phyloP scores from a whole-genome alignment of 2,113 vertebrate species.

The Hyla sarda region DNA sequence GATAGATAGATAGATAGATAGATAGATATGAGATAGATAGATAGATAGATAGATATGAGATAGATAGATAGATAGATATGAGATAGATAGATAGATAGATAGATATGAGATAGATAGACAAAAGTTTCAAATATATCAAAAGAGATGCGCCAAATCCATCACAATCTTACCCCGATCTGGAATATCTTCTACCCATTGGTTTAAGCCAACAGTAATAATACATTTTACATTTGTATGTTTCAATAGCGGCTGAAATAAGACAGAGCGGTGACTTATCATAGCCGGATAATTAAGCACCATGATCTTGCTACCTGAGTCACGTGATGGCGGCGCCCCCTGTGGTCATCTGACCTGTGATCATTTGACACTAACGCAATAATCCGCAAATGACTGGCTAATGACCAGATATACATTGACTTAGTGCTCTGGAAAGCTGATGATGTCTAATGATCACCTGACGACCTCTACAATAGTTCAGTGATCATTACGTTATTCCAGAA shows the following conservation, averaged over 20 bases:
- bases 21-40: no score
- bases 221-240: not conserved
- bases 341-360: not conserved
- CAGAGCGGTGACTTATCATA: not conserved
- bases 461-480: conserved; percentile 26
- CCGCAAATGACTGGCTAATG: conserved; percentile 37
- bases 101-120: no score
- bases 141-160: no score
- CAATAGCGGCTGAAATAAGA: no score
- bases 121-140: no score
- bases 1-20: no score
- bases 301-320: not conserved
- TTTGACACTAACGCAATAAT: conserved; percentile 11
- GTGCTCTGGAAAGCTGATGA: conserved; percentile 5
- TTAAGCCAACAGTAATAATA: no score
- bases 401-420: conserved; percentile 14
- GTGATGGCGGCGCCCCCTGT: not conserved
- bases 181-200: no score
- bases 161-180: no score
- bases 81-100: no score
- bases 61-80: no score
- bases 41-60: no score
- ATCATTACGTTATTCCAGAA: conserved; percentile 31
- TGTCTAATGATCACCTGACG: conserved; percentile 19
- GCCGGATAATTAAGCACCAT: not conserved